A percentile compares a stretch with the other conserved stretches of the same genome.
phyloP scores from a whole-genome alignment of 1,140 invertebrate genomes.

The Tetranychus urticae region DNA sequence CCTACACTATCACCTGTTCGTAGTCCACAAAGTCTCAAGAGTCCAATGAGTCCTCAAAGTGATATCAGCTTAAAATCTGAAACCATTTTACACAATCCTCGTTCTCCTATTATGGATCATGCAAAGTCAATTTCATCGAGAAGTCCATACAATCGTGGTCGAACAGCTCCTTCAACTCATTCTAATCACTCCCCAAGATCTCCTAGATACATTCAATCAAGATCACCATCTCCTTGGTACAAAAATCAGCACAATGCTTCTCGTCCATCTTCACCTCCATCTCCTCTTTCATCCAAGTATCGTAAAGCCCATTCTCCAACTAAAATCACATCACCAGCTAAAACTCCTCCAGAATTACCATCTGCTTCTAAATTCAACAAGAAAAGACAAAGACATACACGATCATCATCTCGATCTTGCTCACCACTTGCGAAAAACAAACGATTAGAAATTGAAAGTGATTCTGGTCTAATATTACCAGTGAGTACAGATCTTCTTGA shows the following conservation, averaged over 20 bases:
- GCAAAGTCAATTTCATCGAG: not conserved
- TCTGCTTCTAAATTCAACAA: not conserved
- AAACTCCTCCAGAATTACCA: too few relatives aligned
- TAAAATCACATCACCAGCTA: too few relatives aligned
- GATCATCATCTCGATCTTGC: not conserved
- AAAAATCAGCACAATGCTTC: not conserved
- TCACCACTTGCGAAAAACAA: not conserved
- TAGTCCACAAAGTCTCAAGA: not conserved
- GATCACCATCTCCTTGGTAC: not conserved
- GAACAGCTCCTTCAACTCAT: not conserved
- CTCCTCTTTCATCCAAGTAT: not conserved
- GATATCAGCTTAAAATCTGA: too few relatives aligned
- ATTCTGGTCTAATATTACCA: not conserved
- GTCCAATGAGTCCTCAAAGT: too few relatives aligned
- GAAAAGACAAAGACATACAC: not conserved
- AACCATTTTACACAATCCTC: too few relatives aligned
- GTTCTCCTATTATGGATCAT: too few relatives aligned
- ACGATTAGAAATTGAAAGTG: not conserved
- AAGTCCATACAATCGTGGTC: not conserved
- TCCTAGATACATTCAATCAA: not conserved
- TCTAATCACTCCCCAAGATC: not conserved
- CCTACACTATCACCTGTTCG: not conserved
- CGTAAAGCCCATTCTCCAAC: not conserved
- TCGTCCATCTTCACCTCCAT: not conserved
- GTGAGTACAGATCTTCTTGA: not conserved